phyloP scores from a whole-genome alignment of 2,888 invertebrate genomes.

The Drepanosiphum platanoidis region DNA sequence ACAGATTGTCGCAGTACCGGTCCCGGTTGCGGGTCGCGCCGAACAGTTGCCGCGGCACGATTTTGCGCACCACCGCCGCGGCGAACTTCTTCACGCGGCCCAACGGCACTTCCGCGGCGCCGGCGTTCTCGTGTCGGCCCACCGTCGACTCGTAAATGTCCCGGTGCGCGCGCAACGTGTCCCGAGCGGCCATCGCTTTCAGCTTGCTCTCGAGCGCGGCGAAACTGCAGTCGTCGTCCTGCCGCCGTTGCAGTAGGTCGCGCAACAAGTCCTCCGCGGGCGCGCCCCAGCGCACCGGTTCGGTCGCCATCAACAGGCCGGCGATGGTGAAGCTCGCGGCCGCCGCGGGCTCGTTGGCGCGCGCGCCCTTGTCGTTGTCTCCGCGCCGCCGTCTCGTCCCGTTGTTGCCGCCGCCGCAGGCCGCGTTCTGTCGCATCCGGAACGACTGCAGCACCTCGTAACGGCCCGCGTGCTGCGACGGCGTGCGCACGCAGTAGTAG shows the following conservation, averaged over 20 bases:
- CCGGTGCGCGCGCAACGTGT: background rate
- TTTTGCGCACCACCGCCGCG: background rate
- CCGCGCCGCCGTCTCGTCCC: background rate
- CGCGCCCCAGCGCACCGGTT: background rate
- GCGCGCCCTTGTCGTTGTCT: background rate
- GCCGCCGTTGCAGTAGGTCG: background rate
- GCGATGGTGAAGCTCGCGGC: conserved; percentile 20
- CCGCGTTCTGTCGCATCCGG: background rate
- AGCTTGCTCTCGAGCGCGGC: background rate
- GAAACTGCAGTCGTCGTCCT: background rate
- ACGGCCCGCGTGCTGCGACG: background rate
- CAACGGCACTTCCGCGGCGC: background rate
- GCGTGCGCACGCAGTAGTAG: conserved; percentile 35
- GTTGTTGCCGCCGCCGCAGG: background rate
- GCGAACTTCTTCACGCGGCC: conserved; percentile 29
- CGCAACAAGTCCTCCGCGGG: background rate
- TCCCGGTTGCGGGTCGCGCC: conserved; percentile 11
- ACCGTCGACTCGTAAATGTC: background rate
- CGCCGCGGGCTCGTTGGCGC: background rate
- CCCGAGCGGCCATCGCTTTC: conserved; percentile 7
- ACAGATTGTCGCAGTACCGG: conserved; percentile 41
- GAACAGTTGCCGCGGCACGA: conserved; percentile 36
- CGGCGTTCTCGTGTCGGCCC: background rate
- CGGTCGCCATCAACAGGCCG: background rate
- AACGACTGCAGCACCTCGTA: conserved; percentile 39